A percentile compares a stretch with the other conserved stretches of the same genome.
Evolutionary conservation across 2,888 invertebrate species (phyloP).

Genomic region (Ernsta delagoae): DNA sequence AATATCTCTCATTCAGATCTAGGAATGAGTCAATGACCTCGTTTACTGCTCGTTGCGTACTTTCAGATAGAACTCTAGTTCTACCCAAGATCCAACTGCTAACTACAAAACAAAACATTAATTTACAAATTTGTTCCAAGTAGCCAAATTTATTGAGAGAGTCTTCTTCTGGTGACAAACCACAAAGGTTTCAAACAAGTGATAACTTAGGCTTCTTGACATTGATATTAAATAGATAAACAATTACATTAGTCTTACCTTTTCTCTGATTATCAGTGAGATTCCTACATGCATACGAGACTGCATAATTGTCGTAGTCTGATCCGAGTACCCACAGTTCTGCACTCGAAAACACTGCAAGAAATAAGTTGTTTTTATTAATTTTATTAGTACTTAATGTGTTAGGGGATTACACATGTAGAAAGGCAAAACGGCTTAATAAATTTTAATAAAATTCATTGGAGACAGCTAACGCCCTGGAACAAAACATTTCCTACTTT

Average conservation of each 20-base stretch:
- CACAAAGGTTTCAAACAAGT: not conserved
- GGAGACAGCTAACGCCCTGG: no score
- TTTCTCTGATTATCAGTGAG: slow-evolving; percentile 66
- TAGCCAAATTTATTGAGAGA: no score
- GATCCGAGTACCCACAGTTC: slow-evolving; percentile 85
- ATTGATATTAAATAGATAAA: no score
- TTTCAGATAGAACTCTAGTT: slow-evolving; percentile 48
- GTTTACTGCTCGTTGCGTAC: slow-evolving; percentile 50
- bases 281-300: slow-evolving; percentile 87
- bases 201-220: no score
- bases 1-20: slow-evolving; percentile 59
- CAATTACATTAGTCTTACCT: no score
- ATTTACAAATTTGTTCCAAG: no score
- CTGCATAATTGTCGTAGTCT: slow-evolving; percentile 86
- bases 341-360: slow-evolving; percentile 49
- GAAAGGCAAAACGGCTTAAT: no score
- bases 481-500: no score
- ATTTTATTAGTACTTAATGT: not conserved
- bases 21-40: slow-evolving; percentile 48
- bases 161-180: no score
- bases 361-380: slow-evolving; percentile 27
- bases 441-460: no score
- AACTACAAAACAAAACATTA: slow-evolving; percentile 55
- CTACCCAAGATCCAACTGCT: slow-evolving; percentile 73
- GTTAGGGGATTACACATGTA: no score